Base-by-base conservation (phyloP, 2,113 vertebrate genomes). In the Xerus inauris region DNA sequence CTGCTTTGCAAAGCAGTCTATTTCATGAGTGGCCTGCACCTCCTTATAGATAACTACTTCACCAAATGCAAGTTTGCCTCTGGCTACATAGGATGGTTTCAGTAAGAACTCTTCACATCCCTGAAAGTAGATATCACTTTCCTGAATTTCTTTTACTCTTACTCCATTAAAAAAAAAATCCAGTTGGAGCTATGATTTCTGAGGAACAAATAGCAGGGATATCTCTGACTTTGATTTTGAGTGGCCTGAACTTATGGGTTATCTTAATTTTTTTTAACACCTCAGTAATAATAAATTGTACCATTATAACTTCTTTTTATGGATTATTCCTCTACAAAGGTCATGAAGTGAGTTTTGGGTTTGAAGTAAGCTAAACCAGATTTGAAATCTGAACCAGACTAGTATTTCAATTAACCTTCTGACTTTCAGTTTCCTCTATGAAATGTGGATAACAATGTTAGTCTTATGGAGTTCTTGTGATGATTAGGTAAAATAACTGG, bases 371-470 rank as follows among this genome's bases (percentile, higher is more conserved):
- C 20, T 49, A 73, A 94, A 77, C 7, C 93, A 45, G 20, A 62
- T 84, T 88, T 91, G 42, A 93, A 81, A 85, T 97, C 45, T 94
- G 71, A 84, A 64, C 40, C 1, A 51, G 62, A 77, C 26, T 57
- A 12, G 8, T 59, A 47, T 71, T 92, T 89, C 30, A 67, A 67
- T 40, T 80, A 73, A 88, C 8, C 42, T 71, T 62, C 38, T 87
- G 32, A 67, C 49, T 32, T 89, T 80, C 8, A 65, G 3, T 83
- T 81, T 94, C 87, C n/a, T 85, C 40, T n/a, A 19, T n/a, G 10
- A 71, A 64, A 65, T 42, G 22, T 91, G 67, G 49, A 38, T 75
- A 71, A 71, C 26, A 83, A 14, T 96, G 17, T 24, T 67, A 38
- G 9, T 40, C 8, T 59, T 77, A 11, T 12, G 30, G 12, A 22